Conservation (phyloP, 2,888 invertebrate genomes). For the Lepidocyrtoides sp. region DNA sequence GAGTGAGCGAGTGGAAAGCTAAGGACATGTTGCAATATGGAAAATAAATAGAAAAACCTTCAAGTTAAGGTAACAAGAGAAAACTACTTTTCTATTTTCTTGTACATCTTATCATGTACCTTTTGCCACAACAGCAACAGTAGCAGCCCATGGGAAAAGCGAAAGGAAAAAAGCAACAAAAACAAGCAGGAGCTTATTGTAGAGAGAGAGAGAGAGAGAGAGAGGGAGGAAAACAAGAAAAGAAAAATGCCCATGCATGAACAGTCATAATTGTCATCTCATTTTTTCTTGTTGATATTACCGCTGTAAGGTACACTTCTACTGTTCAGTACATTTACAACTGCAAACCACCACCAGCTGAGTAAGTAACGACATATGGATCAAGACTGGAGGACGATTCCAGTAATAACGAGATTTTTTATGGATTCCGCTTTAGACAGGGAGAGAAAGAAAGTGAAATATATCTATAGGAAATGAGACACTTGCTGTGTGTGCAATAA, state of each 20-base stretch:
- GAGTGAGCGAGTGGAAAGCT: too few relatives aligned
- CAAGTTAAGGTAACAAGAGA: constrained; percentile 44
- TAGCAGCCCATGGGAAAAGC: too few relatives aligned
- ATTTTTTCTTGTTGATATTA: constrained; percentile 65
- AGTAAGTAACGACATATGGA: constrained; percentile 72
- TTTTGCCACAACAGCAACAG: background rate
- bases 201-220: background rate
- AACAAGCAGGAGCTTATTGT: too few relatives aligned
- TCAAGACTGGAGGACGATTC: constrained; percentile 56
- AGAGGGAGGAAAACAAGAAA: background rate
- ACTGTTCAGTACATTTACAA: background rate
- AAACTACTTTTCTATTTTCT: constrained; percentile 28
- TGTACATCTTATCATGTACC: background rate
- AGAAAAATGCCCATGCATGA: constrained; percentile 60
- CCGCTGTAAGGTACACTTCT: background rate
- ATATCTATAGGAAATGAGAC: constrained; percentile 60
- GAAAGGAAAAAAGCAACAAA: background rate
- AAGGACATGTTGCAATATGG: constrained; percentile 17
- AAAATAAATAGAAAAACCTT: constrained; percentile 19
- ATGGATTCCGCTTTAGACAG: constrained; percentile 55
- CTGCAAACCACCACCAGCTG: constrained; percentile 55
- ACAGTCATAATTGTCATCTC: constrained; percentile 67
- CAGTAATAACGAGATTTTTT: constrained; percentile 59
- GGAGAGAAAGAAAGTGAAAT: constrained; percentile 10
- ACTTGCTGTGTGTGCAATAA: constrained; percentile 31